phyloP scores from a whole-genome alignment of 2,888 invertebrate species.

The Cancer borealis region DNA sequence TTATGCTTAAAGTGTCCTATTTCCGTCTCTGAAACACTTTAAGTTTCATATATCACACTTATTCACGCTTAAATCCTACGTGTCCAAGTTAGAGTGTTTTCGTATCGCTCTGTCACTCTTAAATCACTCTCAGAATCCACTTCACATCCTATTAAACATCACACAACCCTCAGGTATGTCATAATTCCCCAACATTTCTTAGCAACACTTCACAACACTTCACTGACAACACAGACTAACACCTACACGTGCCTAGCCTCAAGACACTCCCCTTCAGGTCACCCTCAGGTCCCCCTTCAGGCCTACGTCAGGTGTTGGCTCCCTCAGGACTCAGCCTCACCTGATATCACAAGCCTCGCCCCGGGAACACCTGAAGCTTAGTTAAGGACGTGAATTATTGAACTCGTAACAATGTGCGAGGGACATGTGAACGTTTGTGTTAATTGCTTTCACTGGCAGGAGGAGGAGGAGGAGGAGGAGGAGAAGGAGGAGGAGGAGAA shows the following conservation, averaged over 20 bases:
- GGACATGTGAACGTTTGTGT: neutral
- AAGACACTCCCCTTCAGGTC: neutral
- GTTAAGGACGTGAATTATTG: neutral
- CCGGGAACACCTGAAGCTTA: neutral
- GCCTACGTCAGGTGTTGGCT: neutral
- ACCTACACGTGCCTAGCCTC: neutral
- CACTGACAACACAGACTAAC: neutral
- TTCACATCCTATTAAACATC: neutral
- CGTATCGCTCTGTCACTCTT: neutral
- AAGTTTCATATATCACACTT: neutral
- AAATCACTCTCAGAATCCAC: neutral
- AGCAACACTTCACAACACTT: neutral
- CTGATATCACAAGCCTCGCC: slow-evolving; percentile 28
- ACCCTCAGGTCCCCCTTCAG: neutral
- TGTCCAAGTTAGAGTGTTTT: neutral
- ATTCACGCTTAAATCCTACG: neutral
- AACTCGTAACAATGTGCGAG: neutral
- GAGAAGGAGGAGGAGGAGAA: neutral
- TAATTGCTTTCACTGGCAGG: neutral
- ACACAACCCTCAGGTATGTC: neutral
- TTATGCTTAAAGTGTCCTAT: neutral
- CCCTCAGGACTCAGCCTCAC: neutral
- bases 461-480: neutral
- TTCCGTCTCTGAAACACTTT: neutral
- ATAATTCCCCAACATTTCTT: neutral